Percentiles rank a stretch among this genome's conserved stretches.
phyloP scores from a whole-genome alignment of 2,797 vertebrate genomes.

The Phoebastria nigripes region DNA sequence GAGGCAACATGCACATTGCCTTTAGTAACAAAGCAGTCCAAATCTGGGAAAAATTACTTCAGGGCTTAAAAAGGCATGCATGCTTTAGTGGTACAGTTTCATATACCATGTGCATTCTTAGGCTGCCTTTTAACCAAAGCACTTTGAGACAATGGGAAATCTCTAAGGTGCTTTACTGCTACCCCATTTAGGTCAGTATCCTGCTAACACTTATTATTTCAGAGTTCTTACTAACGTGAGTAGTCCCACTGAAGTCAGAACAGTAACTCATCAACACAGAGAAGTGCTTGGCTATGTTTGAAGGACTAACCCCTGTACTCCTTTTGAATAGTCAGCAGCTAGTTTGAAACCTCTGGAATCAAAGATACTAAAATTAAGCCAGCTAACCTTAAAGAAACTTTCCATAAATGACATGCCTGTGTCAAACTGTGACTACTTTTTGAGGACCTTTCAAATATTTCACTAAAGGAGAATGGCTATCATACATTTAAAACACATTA shows the following conservation, averaged over 20 bases:
- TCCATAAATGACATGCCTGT: neutral
- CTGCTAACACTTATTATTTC: neutral
- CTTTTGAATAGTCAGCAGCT: neutral
- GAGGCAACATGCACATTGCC: neutral
- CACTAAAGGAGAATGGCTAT: neutral
- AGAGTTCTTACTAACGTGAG: neutral
- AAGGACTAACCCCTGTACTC: neutral
- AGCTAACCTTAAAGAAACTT: neutral
- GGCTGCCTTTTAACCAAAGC: neutral
- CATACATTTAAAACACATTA: neutral
- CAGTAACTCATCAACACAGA: neutral
- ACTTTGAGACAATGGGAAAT: neutral
- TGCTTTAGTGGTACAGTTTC: neutral
- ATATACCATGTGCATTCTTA: neutral
- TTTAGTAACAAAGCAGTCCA: neutral
- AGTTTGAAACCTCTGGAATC: neutral
- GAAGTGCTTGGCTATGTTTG: neutral
- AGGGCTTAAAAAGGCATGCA: neutral
- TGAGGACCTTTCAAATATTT: neutral
- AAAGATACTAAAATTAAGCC: neutral
- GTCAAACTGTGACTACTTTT: neutral
- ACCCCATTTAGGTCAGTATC: neutral
- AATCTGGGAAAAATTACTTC: neutral
- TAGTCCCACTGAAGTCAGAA: neutral
- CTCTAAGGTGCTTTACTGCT: neutral